A percentile compares a stretch with the other conserved stretches of the same genome.
phyloP scores from a whole-genome alignment of 2,888 invertebrate species.

The Morpho deidamia region DNA sequence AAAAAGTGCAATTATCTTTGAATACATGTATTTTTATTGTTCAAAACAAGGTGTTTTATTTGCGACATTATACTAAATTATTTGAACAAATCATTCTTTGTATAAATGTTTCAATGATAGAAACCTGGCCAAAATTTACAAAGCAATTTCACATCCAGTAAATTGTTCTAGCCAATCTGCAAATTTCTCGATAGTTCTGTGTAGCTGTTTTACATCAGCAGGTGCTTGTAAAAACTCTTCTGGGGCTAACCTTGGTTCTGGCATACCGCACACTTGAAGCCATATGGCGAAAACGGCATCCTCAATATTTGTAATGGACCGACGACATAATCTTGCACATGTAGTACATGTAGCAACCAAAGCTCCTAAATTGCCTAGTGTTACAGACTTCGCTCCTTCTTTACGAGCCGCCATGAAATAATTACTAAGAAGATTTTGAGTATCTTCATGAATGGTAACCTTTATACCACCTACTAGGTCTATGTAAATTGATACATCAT shows the following conservation, averaged over 20 bases:
- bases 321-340: slow-evolving; percentile 58
- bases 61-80: background rate
- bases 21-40: slow-evolving; percentile 1
- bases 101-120: background rate
- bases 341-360: slow-evolving; percentile 48
- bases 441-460: slow-evolving; percentile 40
- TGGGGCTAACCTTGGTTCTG: slow-evolving; percentile 60
- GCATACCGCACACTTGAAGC: slow-evolving; percentile 58
- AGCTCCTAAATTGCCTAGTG: slow-evolving; percentile 49
- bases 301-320: slow-evolving; percentile 45
- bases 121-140: slow-evolving; percentile 6
- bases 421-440: slow-evolving; percentile 48
- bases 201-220: slow-evolving; percentile 44
- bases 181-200: slow-evolving; percentile 51
- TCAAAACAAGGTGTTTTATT: slow-evolving; percentile 2
- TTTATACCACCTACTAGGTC: slow-evolving; percentile 51
- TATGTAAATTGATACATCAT: slow-evolving; percentile 46
- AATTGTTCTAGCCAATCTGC: slow-evolving; percentile 60
- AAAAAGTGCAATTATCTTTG: slow-evolving; percentile 1
- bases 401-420: slow-evolving; percentile 63
- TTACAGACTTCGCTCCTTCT: slow-evolving; percentile 47
- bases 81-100: background rate
- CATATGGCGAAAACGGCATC: slow-evolving; percentile 67
- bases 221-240: slow-evolving; percentile 62
- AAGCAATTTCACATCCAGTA: slow-evolving; percentile 31